Evolutionary conservation across 2,888 invertebrate species (phyloP).

Genomic region (Clanis bilineata): DNA sequence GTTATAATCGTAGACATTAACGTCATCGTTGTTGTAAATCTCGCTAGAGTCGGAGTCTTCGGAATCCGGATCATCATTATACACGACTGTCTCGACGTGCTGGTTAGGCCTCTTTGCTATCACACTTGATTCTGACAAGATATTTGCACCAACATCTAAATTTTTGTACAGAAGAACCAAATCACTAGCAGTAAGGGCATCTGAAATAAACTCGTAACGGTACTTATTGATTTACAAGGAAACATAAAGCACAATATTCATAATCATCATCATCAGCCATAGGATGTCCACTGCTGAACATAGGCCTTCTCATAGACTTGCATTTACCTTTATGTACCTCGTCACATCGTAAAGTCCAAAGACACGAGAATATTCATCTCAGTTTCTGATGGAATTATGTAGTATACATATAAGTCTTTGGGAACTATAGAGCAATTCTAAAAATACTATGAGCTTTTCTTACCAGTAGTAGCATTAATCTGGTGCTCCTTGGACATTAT

Average conservation of each 20-base stretch:
- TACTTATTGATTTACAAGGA: no score
- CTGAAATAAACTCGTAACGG: slow-evolving; percentile 15
- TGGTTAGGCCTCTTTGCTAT: slow-evolving; percentile 53
- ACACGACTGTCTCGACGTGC: slow-evolving; percentile 63
- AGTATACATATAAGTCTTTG: background rate
- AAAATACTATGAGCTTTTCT: slow-evolving; percentile 23
- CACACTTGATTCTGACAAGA: slow-evolving; percentile 44
- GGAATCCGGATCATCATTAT: slow-evolving; percentile 60
- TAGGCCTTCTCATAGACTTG: no score
- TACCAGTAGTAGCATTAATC: slow-evolving; percentile 42
- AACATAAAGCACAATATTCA: no score
- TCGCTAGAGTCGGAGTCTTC: slow-evolving; percentile 60
- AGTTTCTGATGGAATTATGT: background rate
- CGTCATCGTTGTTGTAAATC: slow-evolving; percentile 53
- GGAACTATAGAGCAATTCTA: background rate
- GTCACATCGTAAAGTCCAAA: no score
- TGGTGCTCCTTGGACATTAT: slow-evolving; percentile 53
- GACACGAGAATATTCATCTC: background rate
- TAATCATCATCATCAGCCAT: no score
- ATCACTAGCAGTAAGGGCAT: slow-evolving; percentile 55
- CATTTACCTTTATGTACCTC: no score
- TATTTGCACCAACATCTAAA: slow-evolving; percentile 58
- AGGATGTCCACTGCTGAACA: no score
- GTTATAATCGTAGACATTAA: slow-evolving; percentile 54
- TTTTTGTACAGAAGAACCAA: slow-evolving; percentile 70